Base-by-base conservation (phyloP, 2,888 invertebrate genomes). In the Teleiodes luculella region DNA sequence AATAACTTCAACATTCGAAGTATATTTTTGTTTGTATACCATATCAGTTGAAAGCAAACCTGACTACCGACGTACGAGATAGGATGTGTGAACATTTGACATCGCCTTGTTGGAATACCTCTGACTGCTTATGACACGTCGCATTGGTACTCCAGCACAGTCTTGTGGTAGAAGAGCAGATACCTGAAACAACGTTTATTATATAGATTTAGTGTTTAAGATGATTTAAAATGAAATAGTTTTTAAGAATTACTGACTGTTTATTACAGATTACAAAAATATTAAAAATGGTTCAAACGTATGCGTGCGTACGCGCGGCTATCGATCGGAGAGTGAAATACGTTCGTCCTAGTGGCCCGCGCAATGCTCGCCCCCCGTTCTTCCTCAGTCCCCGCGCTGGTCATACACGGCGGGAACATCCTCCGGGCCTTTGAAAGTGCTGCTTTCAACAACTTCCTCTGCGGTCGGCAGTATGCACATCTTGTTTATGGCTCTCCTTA, bases 121-220 rank as follows among this genome's bases (percentile, higher is more conserved):
- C 33, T 18, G 35, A 46, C 31, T 36, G 24, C 35, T 35, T 56
- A 56, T 20, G 49, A 36, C 3, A 53, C 73, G 45, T 83, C 84
- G 62, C 82, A 81, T 61, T 94, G 94, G 70, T 97, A 98, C 77
- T 97, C 97, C 86, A 98, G 86, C 61, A 97, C 95, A 84, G 97
- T 96, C 88, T 98, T 98, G 90, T 98, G 98, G 87, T 98, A 98
- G 91, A 98, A 98, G 60, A 98, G 92, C 58, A 98, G 92, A 86
- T 98, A 98, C 68, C 97, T 97, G 92, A 68, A 73, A 64, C 63
- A 59, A 30, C 8, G 18, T 41, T 20, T 4, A 10, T 20, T 20
- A 2, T 7, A 18, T 20, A 10, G 13, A n/a, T 1, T 35, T 2
- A 35, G 4, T 35, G 4, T n/a, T n/a, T 4, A 35, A 4, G 36